Percentiles rank a stretch among this genome's conserved stretches.
Evolutionary conservation across 2,797 vertebrate species (phyloP).

Genomic region (Chaunax sp.): DNA sequence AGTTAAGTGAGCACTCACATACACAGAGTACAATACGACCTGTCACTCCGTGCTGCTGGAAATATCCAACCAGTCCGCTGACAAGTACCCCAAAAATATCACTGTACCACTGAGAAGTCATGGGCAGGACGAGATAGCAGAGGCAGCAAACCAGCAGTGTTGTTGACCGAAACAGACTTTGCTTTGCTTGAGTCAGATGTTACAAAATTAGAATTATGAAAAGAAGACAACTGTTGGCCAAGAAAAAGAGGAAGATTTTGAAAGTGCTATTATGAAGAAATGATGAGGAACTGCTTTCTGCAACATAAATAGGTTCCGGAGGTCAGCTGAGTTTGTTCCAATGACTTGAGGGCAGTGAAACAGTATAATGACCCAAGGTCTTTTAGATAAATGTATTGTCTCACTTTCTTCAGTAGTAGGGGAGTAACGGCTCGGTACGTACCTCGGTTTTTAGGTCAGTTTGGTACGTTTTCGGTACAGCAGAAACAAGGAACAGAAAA

Average conservation of each 20-base stretch:
- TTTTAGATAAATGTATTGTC: no score
- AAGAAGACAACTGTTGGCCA: background rate
- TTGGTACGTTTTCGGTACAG: no score
- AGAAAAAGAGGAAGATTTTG: slow-evolving; percentile 39
- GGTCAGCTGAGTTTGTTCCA: no score
- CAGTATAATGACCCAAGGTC: no score
- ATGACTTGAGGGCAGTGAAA: no score
- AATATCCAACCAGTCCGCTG: background rate
- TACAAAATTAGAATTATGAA: slow-evolving; percentile 10
- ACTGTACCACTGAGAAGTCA: background rate
- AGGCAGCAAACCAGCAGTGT: background rate
- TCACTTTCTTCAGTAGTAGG: no score
- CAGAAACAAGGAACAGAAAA: no score
- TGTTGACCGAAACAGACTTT: background rate
- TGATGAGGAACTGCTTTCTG: slow-evolving; percentile 25
- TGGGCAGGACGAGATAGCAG: no score
- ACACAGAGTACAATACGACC: background rate
- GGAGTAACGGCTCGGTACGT: no score
- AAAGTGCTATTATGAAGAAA: slow-evolving; percentile 48
- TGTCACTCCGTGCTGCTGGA: background rate
- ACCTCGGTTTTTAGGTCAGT: no score
- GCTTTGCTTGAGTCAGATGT: background rate
- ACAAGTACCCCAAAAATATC: background rate
- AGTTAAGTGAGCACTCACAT: background rate
- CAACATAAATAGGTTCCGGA: background rate